Conservation (phyloP, 1,140 invertebrate species). For the Atta texana region DNA sequence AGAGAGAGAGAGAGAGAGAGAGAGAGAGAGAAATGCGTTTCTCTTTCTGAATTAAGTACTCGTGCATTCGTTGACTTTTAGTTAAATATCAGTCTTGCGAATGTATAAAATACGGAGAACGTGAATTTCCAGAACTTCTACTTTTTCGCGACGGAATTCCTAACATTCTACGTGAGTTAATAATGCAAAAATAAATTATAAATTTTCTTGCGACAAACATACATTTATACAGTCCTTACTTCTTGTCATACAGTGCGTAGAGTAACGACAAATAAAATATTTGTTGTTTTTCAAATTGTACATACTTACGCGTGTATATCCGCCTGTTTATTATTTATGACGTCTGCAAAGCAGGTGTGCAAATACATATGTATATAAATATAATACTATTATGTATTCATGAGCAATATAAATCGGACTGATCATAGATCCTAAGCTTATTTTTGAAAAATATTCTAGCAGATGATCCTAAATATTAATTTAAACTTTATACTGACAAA, state of each 20-base stretch:
- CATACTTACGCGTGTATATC: background rate
- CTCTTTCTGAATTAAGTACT: constrained; percentile 21
- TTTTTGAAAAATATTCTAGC: background rate
- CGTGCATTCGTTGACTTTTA: too few species aligned
- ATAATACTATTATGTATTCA: background rate
- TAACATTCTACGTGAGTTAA: background rate
- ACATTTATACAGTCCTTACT: background rate
- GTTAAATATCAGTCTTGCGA: background rate
- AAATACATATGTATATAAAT: background rate
- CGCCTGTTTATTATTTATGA: constrained; percentile 49
- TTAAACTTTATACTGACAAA: too few species aligned
- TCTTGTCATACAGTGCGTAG: background rate
- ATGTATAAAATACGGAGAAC: background rate
- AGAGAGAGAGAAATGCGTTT: background rate
- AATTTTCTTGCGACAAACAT: background rate
- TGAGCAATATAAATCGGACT: constrained; percentile 10
- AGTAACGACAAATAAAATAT: background rate
- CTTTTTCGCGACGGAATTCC: background rate
- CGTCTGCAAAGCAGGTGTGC: background rate
- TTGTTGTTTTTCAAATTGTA: background rate
- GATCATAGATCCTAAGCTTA: constrained; percentile 10
- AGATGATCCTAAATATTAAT: too few species aligned
- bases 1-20: background rate
- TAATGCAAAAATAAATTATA: background rate
- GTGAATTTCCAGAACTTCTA: background rate